Evolutionary conservation across 2,888 invertebrate species (phyloP), one percentile per base, ranked within the genome.

Genomic region (Acrocyrtus sp.): DNA sequence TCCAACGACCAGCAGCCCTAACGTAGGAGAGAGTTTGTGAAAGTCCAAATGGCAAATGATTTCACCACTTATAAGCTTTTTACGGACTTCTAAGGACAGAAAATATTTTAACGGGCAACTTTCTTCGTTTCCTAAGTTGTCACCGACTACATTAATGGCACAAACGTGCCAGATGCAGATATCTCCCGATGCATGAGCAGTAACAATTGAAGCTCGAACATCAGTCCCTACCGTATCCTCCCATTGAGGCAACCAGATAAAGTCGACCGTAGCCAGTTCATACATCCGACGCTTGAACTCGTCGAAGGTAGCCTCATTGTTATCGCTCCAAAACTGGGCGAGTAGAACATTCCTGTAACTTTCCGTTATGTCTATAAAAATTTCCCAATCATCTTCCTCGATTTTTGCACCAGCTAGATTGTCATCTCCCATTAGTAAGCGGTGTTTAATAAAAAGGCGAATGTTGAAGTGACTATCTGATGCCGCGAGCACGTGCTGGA

Each of bases 111-210:
- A n/a, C n/a, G n/a, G n/a, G n/a, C n/a, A n/a, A n/a, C n/a, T n/a
- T n/a, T n/a, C n/a, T n/a, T n/a, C 48, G 8, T 12, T n/a, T 10
- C 24, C 41, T 5, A 24, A 39, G n/a, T 27, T 8, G 3, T 34
- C 39, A 19, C 41, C 58, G 1, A 26, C 17, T 1, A 34, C 43
- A 41, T 12, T 39, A 26, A 41, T 39, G 12, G 61, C 51, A 39
- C 61, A 69, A 8, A 74, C 15, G 19, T 70, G 47, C 74, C 74
- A 74, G 48, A 74, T 60, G 39, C 74, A 74, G 24, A 66, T 50
- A 22, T 65, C 65, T n/a, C 74, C 74, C 27, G 65, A 58, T 1
- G 69, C 74, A 34, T 74, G 74, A 24, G 60, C 58, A 10, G 74
- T 74, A 1, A 74, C 39, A 2, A 74, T 53, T 27, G 15, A 54